Conservation (phyloP, 2,113 vertebrate species). For the Paracanthobrama guichenoti region DNA sequence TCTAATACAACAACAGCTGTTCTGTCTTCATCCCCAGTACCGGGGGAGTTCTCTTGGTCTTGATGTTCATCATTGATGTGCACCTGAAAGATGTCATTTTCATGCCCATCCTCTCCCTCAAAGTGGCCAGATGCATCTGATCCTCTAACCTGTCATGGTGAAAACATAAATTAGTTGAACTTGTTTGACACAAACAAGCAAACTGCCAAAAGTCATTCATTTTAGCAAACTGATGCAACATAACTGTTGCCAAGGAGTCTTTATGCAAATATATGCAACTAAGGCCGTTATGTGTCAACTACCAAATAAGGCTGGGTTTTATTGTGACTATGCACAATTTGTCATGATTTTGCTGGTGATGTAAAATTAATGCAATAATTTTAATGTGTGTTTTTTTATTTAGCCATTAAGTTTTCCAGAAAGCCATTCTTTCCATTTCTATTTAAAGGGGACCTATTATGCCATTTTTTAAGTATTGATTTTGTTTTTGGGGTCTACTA, state of each 20-base stretch:
- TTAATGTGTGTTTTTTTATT: not conserved
- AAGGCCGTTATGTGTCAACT: too few species aligned
- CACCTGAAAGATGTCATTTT: slow-evolving; percentile 75
- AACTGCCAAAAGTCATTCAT: not conserved
- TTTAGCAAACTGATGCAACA: too few species aligned
- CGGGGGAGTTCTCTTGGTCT: slow-evolving; percentile 51
- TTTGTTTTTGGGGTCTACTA: too few species aligned
- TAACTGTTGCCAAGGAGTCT: too few species aligned
- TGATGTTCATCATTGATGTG: slow-evolving; percentile 77
- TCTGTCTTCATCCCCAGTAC: slow-evolving; percentile 52
- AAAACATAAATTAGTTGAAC: not conserved
- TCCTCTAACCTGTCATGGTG: slow-evolving; percentile 62
- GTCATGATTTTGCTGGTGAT: not conserved
- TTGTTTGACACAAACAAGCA: not conserved
- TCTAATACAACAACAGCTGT: slow-evolving; percentile 52
- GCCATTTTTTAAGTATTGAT: too few species aligned
- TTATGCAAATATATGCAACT: too few species aligned
- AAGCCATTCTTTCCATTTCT: not conserved
- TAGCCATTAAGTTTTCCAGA: not conserved
- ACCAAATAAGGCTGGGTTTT: too few species aligned
- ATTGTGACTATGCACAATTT: too few species aligned
- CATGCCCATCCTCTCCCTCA: slow-evolving; percentile 75
- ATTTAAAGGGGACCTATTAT: too few species aligned
- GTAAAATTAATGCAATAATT: not conserved
- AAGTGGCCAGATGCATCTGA: slow-evolving; percentile 56